A percentile compares a stretch with the other conserved stretches of the same genome.
phyloP scores from a whole-genome alignment of 2,113 vertebrate species.

The Anguilla japonica region DNA sequence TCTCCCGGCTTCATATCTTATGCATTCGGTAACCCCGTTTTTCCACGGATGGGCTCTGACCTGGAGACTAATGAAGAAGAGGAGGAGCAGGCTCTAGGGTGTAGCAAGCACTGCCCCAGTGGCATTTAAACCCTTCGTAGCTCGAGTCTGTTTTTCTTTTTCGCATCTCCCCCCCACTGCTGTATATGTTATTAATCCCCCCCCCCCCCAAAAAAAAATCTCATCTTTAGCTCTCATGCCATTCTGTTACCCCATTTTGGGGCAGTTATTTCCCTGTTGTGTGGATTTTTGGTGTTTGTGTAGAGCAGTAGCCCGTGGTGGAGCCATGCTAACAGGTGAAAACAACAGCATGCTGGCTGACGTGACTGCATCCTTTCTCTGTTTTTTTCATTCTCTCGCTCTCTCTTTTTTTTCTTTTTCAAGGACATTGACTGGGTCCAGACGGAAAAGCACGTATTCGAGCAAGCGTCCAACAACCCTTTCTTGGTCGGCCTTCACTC shows the following conservation, averaged over 20 bases:
- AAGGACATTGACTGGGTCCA: constrained; percentile 99
- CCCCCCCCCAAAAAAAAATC: neutral
- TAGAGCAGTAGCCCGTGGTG: neutral
- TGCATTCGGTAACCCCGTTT: constrained; percentile 15
- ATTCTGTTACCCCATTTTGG: neutral
- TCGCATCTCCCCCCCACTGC: neutral
- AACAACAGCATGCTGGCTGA: neutral
- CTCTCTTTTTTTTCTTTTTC: constrained; percentile 32
- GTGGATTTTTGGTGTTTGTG: neutral
- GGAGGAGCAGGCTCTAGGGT: neutral
- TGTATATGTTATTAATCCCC: neutral
- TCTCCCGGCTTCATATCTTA: neutral
- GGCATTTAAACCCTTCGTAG: neutral
- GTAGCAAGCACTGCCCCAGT: neutral
- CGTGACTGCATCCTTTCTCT: neutral
- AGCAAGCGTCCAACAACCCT: constrained; percentile 95
- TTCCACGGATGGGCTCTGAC: constrained; percentile 8
- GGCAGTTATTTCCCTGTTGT: neutral
- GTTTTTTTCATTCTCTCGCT: constrained; percentile 29
- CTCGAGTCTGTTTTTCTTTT: neutral
- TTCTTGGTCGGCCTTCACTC: constrained; percentile 97
- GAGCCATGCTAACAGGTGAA: neutral
- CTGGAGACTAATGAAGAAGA: neutral
- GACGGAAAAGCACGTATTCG: constrained; percentile 98
- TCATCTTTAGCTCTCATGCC: neutral